phyloP scores from a whole-genome alignment of 2,797 vertebrate species.

The Pempheris klunzingeri region DNA sequence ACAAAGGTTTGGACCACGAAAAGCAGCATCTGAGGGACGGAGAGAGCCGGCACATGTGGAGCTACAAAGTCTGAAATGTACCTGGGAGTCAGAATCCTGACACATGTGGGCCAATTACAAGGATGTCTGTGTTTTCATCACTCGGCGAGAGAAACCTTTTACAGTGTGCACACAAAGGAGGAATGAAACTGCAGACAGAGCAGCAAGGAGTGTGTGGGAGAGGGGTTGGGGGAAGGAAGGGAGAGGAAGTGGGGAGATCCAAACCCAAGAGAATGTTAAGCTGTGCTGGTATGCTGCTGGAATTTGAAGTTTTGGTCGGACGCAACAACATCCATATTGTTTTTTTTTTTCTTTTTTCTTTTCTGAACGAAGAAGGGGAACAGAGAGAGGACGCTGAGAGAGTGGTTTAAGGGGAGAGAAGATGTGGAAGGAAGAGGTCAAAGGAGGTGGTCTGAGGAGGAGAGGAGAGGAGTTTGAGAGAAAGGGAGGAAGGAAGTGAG shows the following conservation, averaged over 20 bases:
- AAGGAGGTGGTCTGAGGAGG: not conserved
- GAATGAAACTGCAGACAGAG: conserved; percentile 22
- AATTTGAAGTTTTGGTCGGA: conserved; percentile 68
- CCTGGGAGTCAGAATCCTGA: not conserved
- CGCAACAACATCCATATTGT: conserved; percentile 36
- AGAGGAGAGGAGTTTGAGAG: conserved; percentile 10
- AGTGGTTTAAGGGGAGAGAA: not conserved
- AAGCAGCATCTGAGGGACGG: not conserved
- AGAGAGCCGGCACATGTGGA: not conserved
- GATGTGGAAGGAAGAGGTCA: conserved; percentile 14
- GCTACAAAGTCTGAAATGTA: not conserved
- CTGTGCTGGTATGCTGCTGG: conserved; percentile 78
- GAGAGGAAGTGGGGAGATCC: conserved; percentile 64
- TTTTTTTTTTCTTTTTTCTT: conserved; percentile 6
- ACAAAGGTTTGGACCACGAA: not conserved
- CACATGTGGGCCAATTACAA: not conserved
- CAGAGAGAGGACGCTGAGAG: not conserved
- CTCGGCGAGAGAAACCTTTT: not conserved
- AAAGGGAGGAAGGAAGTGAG: conserved; percentile 50
- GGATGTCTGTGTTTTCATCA: conserved; percentile 10
- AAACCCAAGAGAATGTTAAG: conserved; percentile 81
- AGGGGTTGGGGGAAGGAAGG: conserved; percentile 39
- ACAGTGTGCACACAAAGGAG: conserved; percentile 19
- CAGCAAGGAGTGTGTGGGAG: conserved; percentile 26
- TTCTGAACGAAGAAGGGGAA: conserved; percentile 17